A percentile compares a stretch with the other conserved stretches of the same genome.
Conservation (phyloP, 1,140 invertebrate species). For the Achatina immaculata region DNA sequence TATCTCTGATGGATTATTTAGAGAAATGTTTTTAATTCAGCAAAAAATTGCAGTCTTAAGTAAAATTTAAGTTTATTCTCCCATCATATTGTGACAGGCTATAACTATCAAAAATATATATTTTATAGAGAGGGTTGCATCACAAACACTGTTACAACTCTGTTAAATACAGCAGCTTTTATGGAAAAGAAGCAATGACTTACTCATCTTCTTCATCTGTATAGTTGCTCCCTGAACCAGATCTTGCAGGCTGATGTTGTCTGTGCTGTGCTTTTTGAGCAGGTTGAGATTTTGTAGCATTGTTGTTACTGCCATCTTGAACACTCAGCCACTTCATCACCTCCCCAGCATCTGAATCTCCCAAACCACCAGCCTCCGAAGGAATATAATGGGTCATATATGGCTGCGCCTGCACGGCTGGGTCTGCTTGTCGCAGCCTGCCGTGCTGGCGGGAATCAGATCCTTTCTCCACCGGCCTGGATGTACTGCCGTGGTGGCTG, state of each 20-base stretch:
- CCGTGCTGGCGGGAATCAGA: neutral
- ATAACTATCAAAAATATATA: too few species aligned
- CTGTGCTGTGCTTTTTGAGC: neutral
- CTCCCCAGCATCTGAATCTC: conserved; percentile 17
- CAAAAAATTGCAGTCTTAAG: too few species aligned
- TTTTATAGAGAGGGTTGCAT: too few species aligned
- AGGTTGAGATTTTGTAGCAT: neutral
- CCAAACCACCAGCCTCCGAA: conserved; percentile 1
- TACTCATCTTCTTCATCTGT: conserved; percentile 30
- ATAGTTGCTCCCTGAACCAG: conserved; percentile 25
- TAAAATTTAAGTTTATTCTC: too few species aligned
- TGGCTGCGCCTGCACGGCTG: neutral
- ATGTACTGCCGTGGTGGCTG: conserved; percentile 23
- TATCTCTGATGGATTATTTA: too few species aligned
- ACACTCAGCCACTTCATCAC: conserved; percentile 9
- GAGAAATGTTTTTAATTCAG: too few species aligned
- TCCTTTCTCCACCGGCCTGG: neutral
- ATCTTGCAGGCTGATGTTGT: conserved; percentile 20
- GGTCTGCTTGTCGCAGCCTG: neutral
- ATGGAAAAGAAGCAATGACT: too few species aligned
- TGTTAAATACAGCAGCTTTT: too few species aligned
- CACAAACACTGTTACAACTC: too few species aligned
- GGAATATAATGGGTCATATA: neutral
- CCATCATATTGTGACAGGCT: too few species aligned
- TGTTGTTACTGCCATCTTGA: conserved; percentile 6